Evolutionary conservation across 2,888 invertebrate genomes (phyloP), one percentile per base, ranked within the genome.

Genomic region (Volucella zonaria): DNA sequence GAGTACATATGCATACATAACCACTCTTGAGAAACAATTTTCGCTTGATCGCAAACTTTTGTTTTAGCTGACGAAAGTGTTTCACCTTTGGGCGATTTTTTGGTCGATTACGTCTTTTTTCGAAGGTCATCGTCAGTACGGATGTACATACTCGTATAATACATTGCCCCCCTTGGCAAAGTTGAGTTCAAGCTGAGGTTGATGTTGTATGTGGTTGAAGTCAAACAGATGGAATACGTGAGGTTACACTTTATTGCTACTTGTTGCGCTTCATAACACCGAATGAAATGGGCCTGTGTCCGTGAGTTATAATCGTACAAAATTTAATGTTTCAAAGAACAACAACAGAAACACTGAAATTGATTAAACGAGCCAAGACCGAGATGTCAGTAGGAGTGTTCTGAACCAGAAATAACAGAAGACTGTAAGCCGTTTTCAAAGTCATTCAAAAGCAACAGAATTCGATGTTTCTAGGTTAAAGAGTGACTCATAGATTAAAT

Each of bases 121-220:
- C 42, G 58, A 59, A 59, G 59, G 59, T 59, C 59, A 59, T 12
- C 59, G 18, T 56, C n/a, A n/a, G 42, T 10, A 3, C 8, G 8
- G 40, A 58, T 11, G 38, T 14, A 31, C n/a, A n/a, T n/a, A n/a
- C n/a, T n/a, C n/a, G n/a, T n/a, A n/a, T n/a, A 18, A 18, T 11
- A 4, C 1, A 14, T 40, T 14, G 15, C 9, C 58, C 40, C 40
- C 40, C 2, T 40, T 23, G 18, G 38, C 38, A 40, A 42, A 67
- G 23, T 67, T 54, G 52, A 67, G 67, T 67, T 67, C 67, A 67
- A 67, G 23, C 43, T 23, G 10, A 66, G 66, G 52, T 66, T 43
- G 43, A 54, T 66, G 2, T n/a, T 56, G 56, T 38, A 40, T 12
- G n/a, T 40, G 58, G 42, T 58, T 59, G 31, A 31, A 31, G 31